These are phyloP conservation scores for Conchocele bisecta DNA, from an alignment of 2,888 invertebrate species.

Conservation along the genomic window DNA sequence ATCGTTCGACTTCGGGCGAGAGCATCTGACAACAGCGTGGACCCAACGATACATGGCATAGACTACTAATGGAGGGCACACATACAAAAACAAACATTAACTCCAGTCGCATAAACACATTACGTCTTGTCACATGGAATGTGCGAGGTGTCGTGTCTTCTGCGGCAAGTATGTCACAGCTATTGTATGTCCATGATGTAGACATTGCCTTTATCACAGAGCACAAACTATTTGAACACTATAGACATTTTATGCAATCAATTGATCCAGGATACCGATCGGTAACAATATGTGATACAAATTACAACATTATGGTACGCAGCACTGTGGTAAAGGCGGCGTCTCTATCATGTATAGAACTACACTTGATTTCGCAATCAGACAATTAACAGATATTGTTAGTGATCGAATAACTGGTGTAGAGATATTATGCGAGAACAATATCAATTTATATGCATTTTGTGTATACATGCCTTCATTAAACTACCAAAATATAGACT, in stretches of 20 bases:
- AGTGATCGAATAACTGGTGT: constrained; percentile 9
- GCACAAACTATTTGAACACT: background rate
- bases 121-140: too few species aligned
- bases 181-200: too few species aligned
- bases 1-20: too few species aligned
- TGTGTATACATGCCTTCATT: constrained; percentile 7
- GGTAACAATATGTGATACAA: background rate
- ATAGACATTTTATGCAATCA: background rate
- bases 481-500: background rate
- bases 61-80: too few species aligned
- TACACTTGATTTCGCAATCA: background rate
- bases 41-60: too few species aligned
- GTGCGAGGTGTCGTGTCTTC: too few species aligned
- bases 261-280: background rate
- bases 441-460: background rate
- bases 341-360: constrained; percentile 1
- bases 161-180: too few species aligned
- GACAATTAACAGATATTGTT: background rate
- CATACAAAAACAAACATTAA: too few species aligned
- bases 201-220: background rate
- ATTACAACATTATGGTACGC: too few species aligned
- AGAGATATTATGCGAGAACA: background rate
- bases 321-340: background rate
- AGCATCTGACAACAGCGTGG: too few species aligned
- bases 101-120: too few species aligned